Conservation (phyloP, 2,113 vertebrate genomes). For the Ovibos moschatus region DNA sequence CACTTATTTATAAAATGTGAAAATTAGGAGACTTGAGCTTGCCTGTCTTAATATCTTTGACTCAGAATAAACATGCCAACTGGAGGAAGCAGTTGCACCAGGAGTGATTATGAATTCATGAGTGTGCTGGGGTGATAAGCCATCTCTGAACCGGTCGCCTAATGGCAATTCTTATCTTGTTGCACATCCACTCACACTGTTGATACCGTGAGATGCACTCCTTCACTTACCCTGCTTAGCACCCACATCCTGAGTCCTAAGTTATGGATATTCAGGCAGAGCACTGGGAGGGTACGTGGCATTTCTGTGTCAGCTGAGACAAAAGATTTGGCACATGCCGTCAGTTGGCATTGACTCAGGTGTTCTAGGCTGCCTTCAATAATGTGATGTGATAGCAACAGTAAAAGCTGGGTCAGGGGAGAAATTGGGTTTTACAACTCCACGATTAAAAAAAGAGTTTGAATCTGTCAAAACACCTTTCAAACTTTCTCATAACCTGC, state of each 20-base stretch:
- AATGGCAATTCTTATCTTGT: not conserved
- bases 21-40: not conserved
- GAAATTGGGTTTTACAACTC: constrained; percentile 7
- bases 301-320: constrained; percentile 48
- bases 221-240: not conserved
- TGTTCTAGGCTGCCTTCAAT: not conserved
- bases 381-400: constrained; percentile 28
- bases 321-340: constrained; percentile 33
- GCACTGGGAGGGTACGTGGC: not conserved
- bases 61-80: not conserved
- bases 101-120: not conserved
- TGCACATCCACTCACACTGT: not conserved
- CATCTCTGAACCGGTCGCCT: not conserved
- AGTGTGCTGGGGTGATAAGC: accelerated
- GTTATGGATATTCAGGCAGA: constrained; percentile 8
- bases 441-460: constrained; percentile 24
- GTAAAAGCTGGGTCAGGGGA: not conserved
- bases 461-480: constrained; percentile 29
- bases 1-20: not conserved
- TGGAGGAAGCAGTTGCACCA: not conserved
- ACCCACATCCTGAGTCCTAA: not conserved
- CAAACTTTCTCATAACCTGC: constrained; percentile 32
- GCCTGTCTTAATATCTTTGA: not conserved
- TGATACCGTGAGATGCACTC: accelerated
- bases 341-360: constrained; percentile 37